Evolutionary conservation across 2,113 vertebrate species (phyloP).

Genomic region (Atractosteus spatula): DNA sequence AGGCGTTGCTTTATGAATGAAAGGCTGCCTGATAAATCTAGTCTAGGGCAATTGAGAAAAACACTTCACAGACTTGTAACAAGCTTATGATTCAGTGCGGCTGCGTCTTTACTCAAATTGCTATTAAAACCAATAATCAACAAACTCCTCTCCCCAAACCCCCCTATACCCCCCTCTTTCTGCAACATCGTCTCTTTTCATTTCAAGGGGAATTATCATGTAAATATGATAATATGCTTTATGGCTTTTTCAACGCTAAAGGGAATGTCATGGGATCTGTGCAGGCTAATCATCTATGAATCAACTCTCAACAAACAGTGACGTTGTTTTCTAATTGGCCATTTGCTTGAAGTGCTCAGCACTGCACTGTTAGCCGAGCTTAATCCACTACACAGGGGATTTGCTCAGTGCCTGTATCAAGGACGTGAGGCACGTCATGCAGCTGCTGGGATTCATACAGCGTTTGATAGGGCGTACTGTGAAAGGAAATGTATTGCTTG

Average conservation of each 20-base stretch:
- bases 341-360: background rate
- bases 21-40: constrained; percentile 6
- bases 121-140: constrained; percentile 1
- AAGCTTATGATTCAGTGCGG: background rate
- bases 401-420: background rate
- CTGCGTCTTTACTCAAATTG: background rate
- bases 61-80: background rate
- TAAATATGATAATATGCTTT: too few species aligned
- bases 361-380: background rate
- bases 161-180: too few species aligned
- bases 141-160: background rate
- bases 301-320: background rate
- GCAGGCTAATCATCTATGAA: background rate
- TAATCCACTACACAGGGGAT: background rate
- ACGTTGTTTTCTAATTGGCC: background rate
- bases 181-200: too few species aligned
- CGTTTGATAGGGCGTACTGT: too few species aligned
- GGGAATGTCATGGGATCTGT: background rate
- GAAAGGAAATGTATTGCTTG: background rate
- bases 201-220: too few species aligned
- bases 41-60: background rate
- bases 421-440: background rate
- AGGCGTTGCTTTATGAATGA: constrained; percentile 7
- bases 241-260: too few species aligned
- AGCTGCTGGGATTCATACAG: background rate